Evolutionary conservation across 2,888 invertebrate species (phyloP).

Genomic region (Creontiades dilutus): DNA sequence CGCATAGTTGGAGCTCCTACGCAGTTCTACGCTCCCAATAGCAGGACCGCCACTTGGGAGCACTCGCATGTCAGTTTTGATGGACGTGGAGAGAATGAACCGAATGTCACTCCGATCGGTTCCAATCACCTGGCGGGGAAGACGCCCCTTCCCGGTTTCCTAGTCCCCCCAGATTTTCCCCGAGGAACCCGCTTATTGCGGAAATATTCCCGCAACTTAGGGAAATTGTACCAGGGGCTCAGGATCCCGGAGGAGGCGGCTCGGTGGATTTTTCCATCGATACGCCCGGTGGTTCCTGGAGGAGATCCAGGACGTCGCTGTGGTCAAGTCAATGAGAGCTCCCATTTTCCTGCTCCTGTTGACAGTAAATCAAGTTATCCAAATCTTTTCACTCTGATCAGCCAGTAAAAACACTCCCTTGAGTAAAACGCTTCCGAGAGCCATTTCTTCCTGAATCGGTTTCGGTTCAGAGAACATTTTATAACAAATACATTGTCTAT

Average conservation of each 20-base stretch:
- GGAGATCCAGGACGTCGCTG: not conserved
- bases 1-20: constrained; percentile 73
- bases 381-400: too few species aligned
- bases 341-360: not conserved
- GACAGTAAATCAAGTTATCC: too few species aligned
- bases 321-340: not conserved
- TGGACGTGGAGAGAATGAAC: constrained; percentile 68
- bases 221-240: constrained; percentile 66
- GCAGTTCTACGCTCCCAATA: constrained; percentile 76
- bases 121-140: constrained; percentile 16
- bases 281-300: not conserved
- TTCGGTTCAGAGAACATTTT: too few species aligned
- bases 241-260: constrained; percentile 40
- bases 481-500: too few species aligned
- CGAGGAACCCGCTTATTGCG: constrained; percentile 62
- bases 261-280: constrained; percentile 3
- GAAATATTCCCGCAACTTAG: constrained; percentile 74
- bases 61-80: constrained; percentile 73
- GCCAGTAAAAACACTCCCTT: too few species aligned
- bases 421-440: too few species aligned
- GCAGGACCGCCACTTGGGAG: constrained; percentile 69
- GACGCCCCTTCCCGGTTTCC: not conserved
- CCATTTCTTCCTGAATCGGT: too few species aligned
- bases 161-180: constrained; percentile 62
- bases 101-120: constrained; percentile 18